Conservation (phyloP, 2,113 vertebrate species). For the Centropus bengalensis region DNA sequence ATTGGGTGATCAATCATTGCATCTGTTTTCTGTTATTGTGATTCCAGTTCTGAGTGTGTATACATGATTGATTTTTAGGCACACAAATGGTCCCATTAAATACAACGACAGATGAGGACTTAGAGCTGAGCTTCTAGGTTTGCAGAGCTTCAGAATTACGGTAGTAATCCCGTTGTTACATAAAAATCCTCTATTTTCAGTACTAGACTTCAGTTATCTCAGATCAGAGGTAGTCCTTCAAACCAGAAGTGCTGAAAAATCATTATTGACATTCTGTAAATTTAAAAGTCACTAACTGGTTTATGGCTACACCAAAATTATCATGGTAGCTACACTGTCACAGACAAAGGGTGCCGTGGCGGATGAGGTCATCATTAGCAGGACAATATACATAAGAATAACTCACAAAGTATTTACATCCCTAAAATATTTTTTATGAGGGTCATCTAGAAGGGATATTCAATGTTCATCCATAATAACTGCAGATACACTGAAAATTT, state of each 20-base stretch:
- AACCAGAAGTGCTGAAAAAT: background rate
- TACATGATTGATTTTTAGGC: conserved; percentile 59
- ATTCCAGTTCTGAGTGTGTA: conserved; percentile 48
- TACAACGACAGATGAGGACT: conserved; percentile 7
- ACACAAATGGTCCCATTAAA: conserved; percentile 38
- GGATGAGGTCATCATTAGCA: background rate
- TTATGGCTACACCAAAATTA: background rate
- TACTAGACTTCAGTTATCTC: background rate
- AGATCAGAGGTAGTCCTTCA: background rate
- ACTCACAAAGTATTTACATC: background rate
- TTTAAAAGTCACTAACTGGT: background rate
- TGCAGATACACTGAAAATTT: background rate
- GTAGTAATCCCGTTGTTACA: background rate
- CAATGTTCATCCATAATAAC: background rate
- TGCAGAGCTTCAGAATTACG: background rate
- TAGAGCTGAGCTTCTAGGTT: background rate
- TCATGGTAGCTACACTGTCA: background rate
- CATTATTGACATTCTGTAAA: background rate
- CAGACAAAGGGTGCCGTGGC: background rate
- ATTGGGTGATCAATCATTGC: conserved; percentile 51
- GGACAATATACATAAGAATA: background rate
- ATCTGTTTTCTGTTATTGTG: conserved; percentile 58
- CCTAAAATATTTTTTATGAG: background rate
- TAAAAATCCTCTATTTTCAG: background rate
- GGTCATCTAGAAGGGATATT: background rate